Evolutionary conservation across 1,140 invertebrate species (phyloP), one percentile per base, ranked within the genome.

Genomic region (Zaprionus davidi): DNA sequence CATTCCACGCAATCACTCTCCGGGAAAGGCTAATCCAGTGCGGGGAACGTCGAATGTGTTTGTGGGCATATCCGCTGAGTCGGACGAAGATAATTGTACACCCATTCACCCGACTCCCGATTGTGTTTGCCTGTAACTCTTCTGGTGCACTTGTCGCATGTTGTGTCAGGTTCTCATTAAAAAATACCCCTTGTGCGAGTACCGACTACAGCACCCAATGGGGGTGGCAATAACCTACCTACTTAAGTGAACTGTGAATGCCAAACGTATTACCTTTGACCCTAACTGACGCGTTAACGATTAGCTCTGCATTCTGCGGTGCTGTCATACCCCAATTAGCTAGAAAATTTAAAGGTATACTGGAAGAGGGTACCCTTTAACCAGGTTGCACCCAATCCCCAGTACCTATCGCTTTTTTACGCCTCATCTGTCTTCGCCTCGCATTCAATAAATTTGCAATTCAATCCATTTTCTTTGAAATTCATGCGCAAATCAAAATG

Each of bases 301-400:
- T 34, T 53, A 51, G 38, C 13, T 17, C 15, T 80, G 65, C 71
- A 79, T 76, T 44, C 76, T 63, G 68, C 66, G 71, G 76, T 72
- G 73, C 68, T 71, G 81, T 90, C 88, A 81, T 76, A 90, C 78
- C 82, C 84, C 90, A 91, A 91, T 91, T 91, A 91, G 79, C 55
- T 71, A 41, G 51, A 65, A 86, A 51, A 70, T 49, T 73, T 9
- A 3, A 3, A 1, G 41, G 24, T 66, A 5, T 51, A 26, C 13
- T 6, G 20, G 22, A 5, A 24, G 24, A 28, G 51, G 24, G 15
- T 20, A 12, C 3, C 36, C 13, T 38, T 13, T 15, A 5, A n/a
- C 38, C 5, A n/a, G 31, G 9, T 9, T 3, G 31, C 31, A 11
- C 31, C 9, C 9, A 11, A 34, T 34, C n/a, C 2, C 41, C n/a